These are phyloP conservation scores for Smittia sp. DNA, from an alignment of 2,888 invertebrate species.

Conservation along the genomic window DNA sequence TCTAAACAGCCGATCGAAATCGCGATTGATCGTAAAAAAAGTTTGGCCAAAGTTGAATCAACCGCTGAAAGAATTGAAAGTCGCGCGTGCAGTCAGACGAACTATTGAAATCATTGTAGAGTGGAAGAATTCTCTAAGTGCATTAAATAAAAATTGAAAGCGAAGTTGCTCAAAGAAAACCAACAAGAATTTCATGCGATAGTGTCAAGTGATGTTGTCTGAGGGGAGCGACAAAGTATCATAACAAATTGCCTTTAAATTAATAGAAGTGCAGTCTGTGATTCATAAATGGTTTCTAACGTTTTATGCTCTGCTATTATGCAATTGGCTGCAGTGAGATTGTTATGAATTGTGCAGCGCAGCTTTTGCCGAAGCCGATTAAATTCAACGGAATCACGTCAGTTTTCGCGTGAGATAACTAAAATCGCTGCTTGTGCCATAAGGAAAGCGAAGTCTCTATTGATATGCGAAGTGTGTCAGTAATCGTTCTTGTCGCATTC, in stretches of 20 bases:
- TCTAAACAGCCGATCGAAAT: not conserved
- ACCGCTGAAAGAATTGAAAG: constrained; percentile 2
- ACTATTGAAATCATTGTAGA: not conserved
- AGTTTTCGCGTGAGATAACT: not conserved
- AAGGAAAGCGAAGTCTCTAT: too few species aligned
- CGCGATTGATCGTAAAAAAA: not conserved
- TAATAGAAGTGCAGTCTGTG: constrained; percentile 1
- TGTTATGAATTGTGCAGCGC: constrained; percentile 10
- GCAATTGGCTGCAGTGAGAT: constrained; percentile 5
- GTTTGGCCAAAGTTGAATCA: not conserved
- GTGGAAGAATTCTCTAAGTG: constrained; percentile 2
- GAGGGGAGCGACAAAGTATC: not conserved
- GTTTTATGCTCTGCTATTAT: not conserved
- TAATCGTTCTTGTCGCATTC: not conserved
- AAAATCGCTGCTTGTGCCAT: not conserved
- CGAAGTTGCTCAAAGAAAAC: not conserved
- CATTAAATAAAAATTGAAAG: not conserved
- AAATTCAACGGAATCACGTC: not conserved
- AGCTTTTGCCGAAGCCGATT: not conserved
- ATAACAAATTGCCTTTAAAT: not conserved
- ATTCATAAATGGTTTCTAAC: constrained; percentile 4
- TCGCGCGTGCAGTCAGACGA: too few species aligned
- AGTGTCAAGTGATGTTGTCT: not conserved
- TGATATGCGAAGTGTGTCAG: not conserved
- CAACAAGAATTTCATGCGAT: not conserved